Evolutionary conservation across 2,113 vertebrate genomes (phyloP).

Genomic region (Melanerpes formicivorus): DNA sequence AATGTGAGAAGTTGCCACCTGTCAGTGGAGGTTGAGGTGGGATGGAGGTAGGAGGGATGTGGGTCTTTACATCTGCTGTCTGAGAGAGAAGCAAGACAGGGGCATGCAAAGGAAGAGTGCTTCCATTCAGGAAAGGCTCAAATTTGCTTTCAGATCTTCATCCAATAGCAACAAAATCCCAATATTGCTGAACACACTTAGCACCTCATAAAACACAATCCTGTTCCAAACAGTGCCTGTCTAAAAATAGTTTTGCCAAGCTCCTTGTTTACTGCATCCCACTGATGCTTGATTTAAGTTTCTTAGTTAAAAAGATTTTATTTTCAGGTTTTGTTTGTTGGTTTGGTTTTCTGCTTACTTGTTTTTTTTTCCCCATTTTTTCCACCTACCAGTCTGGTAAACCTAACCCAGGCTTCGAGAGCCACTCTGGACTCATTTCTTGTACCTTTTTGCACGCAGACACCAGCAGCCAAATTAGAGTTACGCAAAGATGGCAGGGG

Average conservation of each 20-base stretch:
- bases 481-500: not conserved
- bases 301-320: not conserved
- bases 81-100: not conserved
- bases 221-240: not conserved
- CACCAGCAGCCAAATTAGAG: not conserved
- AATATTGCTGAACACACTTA: slow-evolving; percentile 48
- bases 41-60: not conserved
- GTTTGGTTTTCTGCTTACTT: too few relatives aligned
- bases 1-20: not conserved
- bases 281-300: not conserved
- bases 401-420: not conserved
- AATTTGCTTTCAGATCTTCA: slow-evolving; percentile 8
- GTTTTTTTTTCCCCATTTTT: too few relatives aligned
- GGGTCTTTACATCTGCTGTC: not conserved
- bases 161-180: slow-evolving; percentile 16
- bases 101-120: not conserved
- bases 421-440: not conserved
- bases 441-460: not conserved
- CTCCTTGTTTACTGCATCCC: slow-evolving; percentile 20
- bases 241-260: slow-evolving; percentile 1
- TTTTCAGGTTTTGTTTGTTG: too few relatives aligned
- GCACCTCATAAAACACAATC: slow-evolving; percentile 36
- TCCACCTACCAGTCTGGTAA: not conserved
- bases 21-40: not conserved
- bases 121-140: slow-evolving; percentile 28